These are phyloP conservation scores for Sorex maritimensis DNA, from an alignment of 2,797 vertebrate species.

Conservation along the genomic window DNA sequence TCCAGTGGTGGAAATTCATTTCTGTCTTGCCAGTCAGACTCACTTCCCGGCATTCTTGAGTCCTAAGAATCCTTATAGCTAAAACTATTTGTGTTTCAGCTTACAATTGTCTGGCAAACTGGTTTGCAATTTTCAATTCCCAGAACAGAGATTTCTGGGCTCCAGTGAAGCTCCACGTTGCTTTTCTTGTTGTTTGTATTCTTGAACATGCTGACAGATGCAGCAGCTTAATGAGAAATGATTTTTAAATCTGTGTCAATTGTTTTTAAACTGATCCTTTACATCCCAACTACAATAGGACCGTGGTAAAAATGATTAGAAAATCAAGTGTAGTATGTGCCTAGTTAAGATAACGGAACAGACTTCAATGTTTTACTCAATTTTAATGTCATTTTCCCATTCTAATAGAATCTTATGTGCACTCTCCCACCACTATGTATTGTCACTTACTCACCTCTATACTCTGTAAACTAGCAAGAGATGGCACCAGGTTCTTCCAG, in stretches of 20 bases:
- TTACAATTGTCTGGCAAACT: background rate
- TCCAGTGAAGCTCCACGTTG: background rate
- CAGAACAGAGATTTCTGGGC: slow-evolving; percentile 35
- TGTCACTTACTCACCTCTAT: background rate
- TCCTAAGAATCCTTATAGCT: background rate
- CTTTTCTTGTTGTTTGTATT: slow-evolving; percentile 61
- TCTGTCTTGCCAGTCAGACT: background rate
- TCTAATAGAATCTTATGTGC: background rate
- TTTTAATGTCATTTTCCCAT: background rate
- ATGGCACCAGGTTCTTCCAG: background rate
- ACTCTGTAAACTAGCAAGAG: background rate
- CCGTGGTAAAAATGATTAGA: slow-evolving; percentile 1
- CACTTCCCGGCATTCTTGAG: no score
- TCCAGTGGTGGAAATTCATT: slow-evolving; percentile 21
- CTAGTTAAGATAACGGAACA: background rate
- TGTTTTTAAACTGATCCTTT: background rate
- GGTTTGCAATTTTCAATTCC: slow-evolving; percentile 20
- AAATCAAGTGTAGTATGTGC: background rate
- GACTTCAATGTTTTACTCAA: background rate
- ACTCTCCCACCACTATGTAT: background rate
- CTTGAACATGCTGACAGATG: background rate
- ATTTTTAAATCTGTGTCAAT: slow-evolving; percentile 64
- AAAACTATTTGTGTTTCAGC: background rate
- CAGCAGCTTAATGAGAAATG: slow-evolving; percentile 36
- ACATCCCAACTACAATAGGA: slow-evolving; percentile 21